A percentile compares a stretch with the other conserved stretches of the same genome.
These are phyloP conservation scores for Aphaenogaster rudis DNA, from an alignment of 1,140 invertebrate genomes.

Conservation along the genomic window DNA sequence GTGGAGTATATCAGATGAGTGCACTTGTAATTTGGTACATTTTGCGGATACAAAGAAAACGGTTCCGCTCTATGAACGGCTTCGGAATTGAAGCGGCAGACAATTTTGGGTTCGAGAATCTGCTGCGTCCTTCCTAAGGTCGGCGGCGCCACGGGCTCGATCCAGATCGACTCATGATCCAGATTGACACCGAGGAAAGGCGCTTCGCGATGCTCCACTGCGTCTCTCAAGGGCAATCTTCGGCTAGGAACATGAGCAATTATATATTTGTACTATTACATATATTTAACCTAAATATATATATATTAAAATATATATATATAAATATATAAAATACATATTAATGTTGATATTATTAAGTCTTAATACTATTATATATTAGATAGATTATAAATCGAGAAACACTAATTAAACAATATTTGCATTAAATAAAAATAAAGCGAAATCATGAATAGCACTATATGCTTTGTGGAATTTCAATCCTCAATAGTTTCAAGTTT, in stretches of 20 bases:
- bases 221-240: slow-evolving; percentile 88
- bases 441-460: neutral
- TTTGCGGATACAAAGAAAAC: slow-evolving; percentile 89
- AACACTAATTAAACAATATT: neutral
- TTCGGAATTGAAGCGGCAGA: slow-evolving; percentile 91
- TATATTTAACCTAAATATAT: neutral
- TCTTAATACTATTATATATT: neutral
- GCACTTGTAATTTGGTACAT: slow-evolving; percentile 91
- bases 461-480: neutral
- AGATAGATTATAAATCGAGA: neutral
- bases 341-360: neutral
- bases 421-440: neutral
- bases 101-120: slow-evolving; percentile 83
- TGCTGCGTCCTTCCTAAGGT: slow-evolving; percentile 77
- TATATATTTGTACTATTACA: neutral
- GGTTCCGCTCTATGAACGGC: slow-evolving; percentile 90
- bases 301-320: neutral
- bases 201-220: slow-evolving; percentile 89
- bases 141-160: slow-evolving; percentile 83
- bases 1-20: slow-evolving; percentile 94
- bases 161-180: slow-evolving; percentile 84
- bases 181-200: slow-evolving; percentile 80
- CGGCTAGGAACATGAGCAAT: neutral
- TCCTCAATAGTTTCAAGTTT: neutral
- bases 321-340: too few relatives aligned